Percentiles rank a stretch among this genome's conserved stretches.
These are phyloP conservation scores for Odontophorus gujanensis DNA, from an alignment of 2,113 vertebrate genomes.

Conservation along the genomic window DNA sequence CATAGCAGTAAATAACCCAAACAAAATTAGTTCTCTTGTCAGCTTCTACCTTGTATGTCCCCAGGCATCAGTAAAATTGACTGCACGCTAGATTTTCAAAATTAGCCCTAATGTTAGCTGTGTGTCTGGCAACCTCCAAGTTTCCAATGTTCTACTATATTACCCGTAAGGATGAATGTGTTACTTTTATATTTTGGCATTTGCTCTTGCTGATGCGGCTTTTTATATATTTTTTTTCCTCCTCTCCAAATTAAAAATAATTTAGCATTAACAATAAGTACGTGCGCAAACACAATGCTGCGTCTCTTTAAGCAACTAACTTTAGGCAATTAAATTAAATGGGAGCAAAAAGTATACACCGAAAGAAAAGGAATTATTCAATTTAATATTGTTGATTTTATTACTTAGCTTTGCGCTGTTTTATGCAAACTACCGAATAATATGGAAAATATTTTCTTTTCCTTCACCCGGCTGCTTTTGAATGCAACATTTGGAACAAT, in stretches of 20 bases:
- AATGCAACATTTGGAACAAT: constrained; percentile 49
- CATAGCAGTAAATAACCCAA: constrained; percentile 99
- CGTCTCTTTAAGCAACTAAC: constrained; percentile 85
- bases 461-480: constrained; percentile 32
- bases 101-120: constrained; percentile 98
- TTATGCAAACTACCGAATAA: constrained; percentile 76
- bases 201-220: constrained; percentile 85
- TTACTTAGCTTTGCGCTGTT: constrained; percentile 78
- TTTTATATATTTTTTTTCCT: constrained; percentile 60
- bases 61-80: constrained; percentile 97
- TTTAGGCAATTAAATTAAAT: constrained; percentile 88
- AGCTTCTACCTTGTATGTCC: constrained; percentile 94
- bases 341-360: constrained; percentile 81
- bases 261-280: constrained; percentile 86
- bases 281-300: constrained; percentile 75
- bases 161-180: constrained; percentile 95
- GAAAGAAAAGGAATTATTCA: constrained; percentile 82
- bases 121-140: constrained; percentile 91
- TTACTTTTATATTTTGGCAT: constrained; percentile 93
- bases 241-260: constrained; percentile 87
- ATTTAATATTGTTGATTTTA: constrained; percentile 85
- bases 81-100: constrained; percentile 99
- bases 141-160: constrained; percentile 91
- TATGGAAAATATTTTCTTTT: constrained; percentile 45
- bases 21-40: constrained; percentile 97